Evolutionary conservation across 2,797 vertebrate species (phyloP).

Genomic region (Falco rusticolus): DNA sequence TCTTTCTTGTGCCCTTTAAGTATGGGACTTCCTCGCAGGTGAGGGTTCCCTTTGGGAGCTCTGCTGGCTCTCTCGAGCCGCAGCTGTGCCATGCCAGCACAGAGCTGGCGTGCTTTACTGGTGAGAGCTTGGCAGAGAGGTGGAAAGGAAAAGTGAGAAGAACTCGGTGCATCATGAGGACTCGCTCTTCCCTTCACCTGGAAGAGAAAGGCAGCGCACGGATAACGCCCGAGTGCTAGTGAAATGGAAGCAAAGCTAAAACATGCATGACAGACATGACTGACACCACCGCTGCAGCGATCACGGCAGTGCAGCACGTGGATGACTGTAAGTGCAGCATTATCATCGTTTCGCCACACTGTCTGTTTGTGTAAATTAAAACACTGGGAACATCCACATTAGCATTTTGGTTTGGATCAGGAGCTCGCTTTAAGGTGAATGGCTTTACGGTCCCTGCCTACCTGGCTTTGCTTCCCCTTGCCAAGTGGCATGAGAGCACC

Average conservation of each 20-base stretch:
- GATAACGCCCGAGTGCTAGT: accelerated
- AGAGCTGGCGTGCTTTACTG: accelerated
- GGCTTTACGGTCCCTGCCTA: not conserved
- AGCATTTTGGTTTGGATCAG: not conserved
- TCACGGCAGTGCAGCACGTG: accelerated
- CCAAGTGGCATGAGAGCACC: not conserved
- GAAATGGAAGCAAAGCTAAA: not conserved
- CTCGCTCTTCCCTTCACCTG: not conserved
- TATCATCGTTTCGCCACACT: not conserved
- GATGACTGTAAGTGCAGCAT: not conserved
- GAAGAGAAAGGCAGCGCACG: not conserved
- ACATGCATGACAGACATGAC: not conserved
- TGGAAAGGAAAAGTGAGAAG: not conserved
- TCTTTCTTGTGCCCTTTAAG: not conserved
- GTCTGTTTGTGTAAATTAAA: accelerated
- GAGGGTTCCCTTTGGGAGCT: not conserved
- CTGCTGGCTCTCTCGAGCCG: accelerated
- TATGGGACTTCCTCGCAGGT: not conserved
- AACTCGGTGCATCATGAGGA: not conserved
- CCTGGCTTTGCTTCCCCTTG: not conserved
- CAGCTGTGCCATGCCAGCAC: not conserved
- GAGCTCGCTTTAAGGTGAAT: not conserved
- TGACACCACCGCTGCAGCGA: not conserved
- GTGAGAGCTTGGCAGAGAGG: not conserved
- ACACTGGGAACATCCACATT: not conserved